A percentile compares a stretch with the other conserved stretches of the same genome.
phyloP scores from a whole-genome alignment of 2,113 vertebrate species.

The Gasterosteus aculeatus region DNA sequence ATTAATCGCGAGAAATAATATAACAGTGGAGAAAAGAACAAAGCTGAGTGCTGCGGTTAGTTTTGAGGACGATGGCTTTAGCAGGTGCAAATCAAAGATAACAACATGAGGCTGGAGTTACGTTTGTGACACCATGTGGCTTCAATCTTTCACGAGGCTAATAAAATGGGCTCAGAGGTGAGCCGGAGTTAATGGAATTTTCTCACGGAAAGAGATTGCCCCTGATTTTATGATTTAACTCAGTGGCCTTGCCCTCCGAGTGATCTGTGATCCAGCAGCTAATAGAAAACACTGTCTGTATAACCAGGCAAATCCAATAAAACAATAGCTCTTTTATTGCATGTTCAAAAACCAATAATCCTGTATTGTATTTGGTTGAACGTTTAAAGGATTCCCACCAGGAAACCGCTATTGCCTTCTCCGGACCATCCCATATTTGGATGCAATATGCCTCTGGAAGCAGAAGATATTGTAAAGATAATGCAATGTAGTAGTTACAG shows the following conservation, averaged over 20 bases:
- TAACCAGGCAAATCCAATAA: slow-evolving; percentile 77
- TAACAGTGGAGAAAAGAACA: slow-evolving; percentile 58
- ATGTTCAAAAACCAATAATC: slow-evolving; percentile 79
- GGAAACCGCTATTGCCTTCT: slow-evolving; percentile 62
- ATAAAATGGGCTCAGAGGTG: slow-evolving; percentile 76
- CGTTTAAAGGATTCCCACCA: slow-evolving; percentile 71
- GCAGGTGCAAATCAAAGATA: slow-evolving; percentile 80
- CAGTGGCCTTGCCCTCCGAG: slow-evolving; percentile 58
- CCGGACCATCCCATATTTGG: slow-evolving; percentile 65
- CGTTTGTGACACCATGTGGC: slow-evolving; percentile 78
- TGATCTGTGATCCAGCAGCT: slow-evolving; percentile 74
- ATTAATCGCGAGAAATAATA: slow-evolving; percentile 60
- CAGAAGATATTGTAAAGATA: slow-evolving; percentile 43
- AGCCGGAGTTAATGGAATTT: slow-evolving; percentile 79
- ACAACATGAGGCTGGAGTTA: slow-evolving; percentile 61
- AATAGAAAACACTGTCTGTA: slow-evolving; percentile 77
- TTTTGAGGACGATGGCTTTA: slow-evolving; percentile 73
- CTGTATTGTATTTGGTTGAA: slow-evolving; percentile 72
- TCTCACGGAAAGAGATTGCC: slow-evolving; percentile 76
- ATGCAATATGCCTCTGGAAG: slow-evolving; percentile 61
- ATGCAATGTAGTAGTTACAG: slow-evolving; percentile 49
- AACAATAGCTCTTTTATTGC: slow-evolving; percentile 79
- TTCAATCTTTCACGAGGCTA: slow-evolving; percentile 74
- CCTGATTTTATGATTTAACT: slow-evolving; percentile 76
- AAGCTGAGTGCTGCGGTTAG: slow-evolving; percentile 53